These are phyloP conservation scores for Hypomecis atomaria DNA, from an alignment of 2,888 invertebrate genomes.

Conservation along the genomic window DNA sequence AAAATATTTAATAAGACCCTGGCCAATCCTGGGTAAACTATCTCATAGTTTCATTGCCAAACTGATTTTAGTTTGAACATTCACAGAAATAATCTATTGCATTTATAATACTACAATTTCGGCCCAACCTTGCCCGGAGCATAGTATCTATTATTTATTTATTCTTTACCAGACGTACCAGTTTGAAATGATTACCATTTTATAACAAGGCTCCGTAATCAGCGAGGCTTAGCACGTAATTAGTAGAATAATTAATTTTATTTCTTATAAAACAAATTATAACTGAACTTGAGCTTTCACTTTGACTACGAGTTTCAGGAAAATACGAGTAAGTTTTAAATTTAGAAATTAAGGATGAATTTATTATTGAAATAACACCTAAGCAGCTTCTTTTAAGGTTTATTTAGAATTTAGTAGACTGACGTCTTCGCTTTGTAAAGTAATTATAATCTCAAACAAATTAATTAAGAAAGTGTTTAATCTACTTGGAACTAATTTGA, in stretches of 20 bases:
- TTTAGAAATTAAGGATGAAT: background rate
- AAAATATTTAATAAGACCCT: no score
- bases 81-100: background rate
- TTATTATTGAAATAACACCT: background rate
- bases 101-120: background rate
- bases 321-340: background rate
- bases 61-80: background rate
- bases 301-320: slow-evolving; percentile 4
- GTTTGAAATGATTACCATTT: slow-evolving; percentile 20
- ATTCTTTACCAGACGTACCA: slow-evolving; percentile 1
- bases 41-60: no score
- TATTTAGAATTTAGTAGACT: background rate
- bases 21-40: no score
- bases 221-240: slow-evolving; percentile 20
- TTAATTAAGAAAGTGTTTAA: no score
- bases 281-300: slow-evolving; percentile 7
- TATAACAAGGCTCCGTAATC: slow-evolving; percentile 17
- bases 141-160: background rate
- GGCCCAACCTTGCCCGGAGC: slow-evolving; percentile 3
- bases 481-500: no score
- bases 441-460: no score
- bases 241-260: slow-evolving; percentile 23
- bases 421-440: no score
- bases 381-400: background rate
- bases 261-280: slow-evolving; percentile 13